Percentiles rank a stretch among this genome's conserved stretches.
These are phyloP conservation scores for Macquaria australasica DNA, from an alignment of 2,113 vertebrate genomes.

Conservation along the genomic window DNA sequence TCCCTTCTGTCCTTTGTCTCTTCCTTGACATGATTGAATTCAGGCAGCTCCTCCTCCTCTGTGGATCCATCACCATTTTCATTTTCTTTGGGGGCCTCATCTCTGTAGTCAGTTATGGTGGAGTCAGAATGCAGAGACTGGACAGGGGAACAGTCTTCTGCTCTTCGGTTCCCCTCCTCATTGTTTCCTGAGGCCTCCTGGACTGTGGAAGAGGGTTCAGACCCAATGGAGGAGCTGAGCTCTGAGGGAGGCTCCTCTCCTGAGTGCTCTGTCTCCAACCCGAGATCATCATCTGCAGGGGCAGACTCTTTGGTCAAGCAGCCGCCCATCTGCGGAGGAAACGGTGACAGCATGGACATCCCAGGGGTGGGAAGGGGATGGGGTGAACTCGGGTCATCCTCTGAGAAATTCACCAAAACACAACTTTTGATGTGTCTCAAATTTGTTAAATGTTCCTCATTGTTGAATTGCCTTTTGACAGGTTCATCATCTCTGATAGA, in stretches of 20 bases:
- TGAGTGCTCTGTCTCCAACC: conserved; percentile 82
- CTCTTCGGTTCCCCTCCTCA: conserved; percentile 60
- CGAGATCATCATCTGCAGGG: conserved; percentile 81
- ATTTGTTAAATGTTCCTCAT: conserved; percentile 51
- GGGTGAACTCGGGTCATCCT: conserved; percentile 45
- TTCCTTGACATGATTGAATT: conserved; percentile 83
- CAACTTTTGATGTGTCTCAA: conserved; percentile 60
- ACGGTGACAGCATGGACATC: conserved; percentile 83
- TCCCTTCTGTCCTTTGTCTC: conserved; percentile 85
- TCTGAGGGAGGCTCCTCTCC: conserved; percentile 82
- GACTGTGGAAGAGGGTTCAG: conserved; percentile 72
- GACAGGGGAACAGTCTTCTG: conserved; percentile 70
- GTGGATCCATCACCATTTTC: conserved; percentile 69
- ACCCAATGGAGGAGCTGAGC: conserved; percentile 69
- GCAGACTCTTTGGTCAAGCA: conserved; percentile 86
- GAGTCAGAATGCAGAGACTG: conserved; percentile 74
- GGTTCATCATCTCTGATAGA: conserved; percentile 33
- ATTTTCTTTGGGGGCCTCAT: conserved; percentile 67
- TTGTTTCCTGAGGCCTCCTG: conserved; percentile 73
- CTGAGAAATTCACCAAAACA: conserved; percentile 55
- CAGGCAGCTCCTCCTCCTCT: conserved; percentile 77
- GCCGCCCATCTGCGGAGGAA: conserved; percentile 86
- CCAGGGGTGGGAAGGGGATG: conserved; percentile 68
- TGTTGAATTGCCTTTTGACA: conserved; percentile 51
- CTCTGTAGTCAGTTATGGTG: conserved; percentile 65